Evolutionary conservation across 1,140 invertebrate species (phyloP), one percentile per base, ranked within the genome.

Genomic region (Hyles euphorbiae): DNA sequence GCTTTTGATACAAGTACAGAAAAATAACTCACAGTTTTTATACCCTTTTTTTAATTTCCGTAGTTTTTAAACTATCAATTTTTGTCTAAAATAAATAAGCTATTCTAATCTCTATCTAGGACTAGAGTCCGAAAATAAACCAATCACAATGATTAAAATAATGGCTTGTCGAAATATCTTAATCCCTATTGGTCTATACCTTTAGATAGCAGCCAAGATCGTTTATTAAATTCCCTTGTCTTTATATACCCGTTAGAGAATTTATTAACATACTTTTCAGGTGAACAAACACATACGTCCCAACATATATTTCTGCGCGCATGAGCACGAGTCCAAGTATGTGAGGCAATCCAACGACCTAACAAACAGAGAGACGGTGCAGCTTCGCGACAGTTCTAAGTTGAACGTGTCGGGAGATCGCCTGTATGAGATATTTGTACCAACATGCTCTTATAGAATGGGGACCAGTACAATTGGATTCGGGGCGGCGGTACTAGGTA

Each of bases 361-460:
- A 9, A 70, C 62, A 5, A 68, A 74, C 10, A 75, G 74, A 61
- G 62, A 76, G 11, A 72, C 69, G 11, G 65, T 76, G 3, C 73
- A 81, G 11, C 62, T 85, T 11, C 78, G 52, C 0, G 70, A 65
- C 8, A 53, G 81, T 58, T 53, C 89, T 6, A 36, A 34, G 10
- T 75, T 90, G 49, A 70, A 75, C 10, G 61, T 91, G 2, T 68
- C 78, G 2, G 80, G 85, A 61, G 76, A 83, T 34, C 83, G 90
- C 50, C 86, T 94, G 65, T 92, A 96, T 76, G 97, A 99, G 90
- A 92, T 98, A 46, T 92, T 95, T 82, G 94, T 98, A 57, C 97
- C 97, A 3, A 98, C 97, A 0, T 98, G 95, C 85, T 98, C 96
- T 4, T 99, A 99, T 84, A 91, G 97, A 76, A 98, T 98, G 97